Conservation (phyloP, 1,140 invertebrate species). For the Drosophila tropicalis region DNA sequence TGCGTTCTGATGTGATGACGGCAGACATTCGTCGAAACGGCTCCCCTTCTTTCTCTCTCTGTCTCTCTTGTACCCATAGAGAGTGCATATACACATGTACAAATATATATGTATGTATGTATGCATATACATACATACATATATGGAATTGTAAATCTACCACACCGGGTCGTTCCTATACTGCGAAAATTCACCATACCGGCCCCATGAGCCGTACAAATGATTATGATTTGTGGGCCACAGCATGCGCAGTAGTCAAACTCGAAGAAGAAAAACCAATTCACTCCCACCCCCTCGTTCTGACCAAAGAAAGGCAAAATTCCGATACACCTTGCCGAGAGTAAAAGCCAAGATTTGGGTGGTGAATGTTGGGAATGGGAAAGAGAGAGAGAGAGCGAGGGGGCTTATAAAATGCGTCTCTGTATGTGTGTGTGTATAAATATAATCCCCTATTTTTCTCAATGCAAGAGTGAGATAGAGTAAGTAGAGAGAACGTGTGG, state of each 20-base stretch:
- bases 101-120: too few species aligned
- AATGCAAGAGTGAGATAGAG: conserved; percentile 15
- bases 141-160: conserved; percentile 38
- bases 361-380: background rate
- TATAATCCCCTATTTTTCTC: conserved; percentile 34
- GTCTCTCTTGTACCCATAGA: background rate
- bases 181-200: conserved; percentile 57
- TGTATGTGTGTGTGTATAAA: conserved; percentile 40
- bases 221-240: conserved; percentile 45
- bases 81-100: conserved; percentile 5
- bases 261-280: conserved; percentile 16
- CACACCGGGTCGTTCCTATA: conserved; percentile 49
- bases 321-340: conserved; percentile 46
- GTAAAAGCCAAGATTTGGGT: conserved; percentile 22
- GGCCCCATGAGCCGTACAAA: conserved; percentile 61
- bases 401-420: conserved; percentile 13
- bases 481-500: conserved; percentile 21
- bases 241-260: conserved; percentile 69
- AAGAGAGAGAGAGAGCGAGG: background rate
- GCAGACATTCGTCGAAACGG: conserved; percentile 50
- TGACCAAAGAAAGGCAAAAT: conserved; percentile 14
- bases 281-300: background rate
- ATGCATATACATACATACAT: background rate
- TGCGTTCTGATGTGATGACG: conserved; percentile 52
- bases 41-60: conserved; percentile 28